Percentiles rank a stretch among this genome's conserved stretches.
These are phyloP conservation scores for Lithobates pipiens DNA, from an alignment of 2,797 vertebrate species.

Conservation along the genomic window DNA sequence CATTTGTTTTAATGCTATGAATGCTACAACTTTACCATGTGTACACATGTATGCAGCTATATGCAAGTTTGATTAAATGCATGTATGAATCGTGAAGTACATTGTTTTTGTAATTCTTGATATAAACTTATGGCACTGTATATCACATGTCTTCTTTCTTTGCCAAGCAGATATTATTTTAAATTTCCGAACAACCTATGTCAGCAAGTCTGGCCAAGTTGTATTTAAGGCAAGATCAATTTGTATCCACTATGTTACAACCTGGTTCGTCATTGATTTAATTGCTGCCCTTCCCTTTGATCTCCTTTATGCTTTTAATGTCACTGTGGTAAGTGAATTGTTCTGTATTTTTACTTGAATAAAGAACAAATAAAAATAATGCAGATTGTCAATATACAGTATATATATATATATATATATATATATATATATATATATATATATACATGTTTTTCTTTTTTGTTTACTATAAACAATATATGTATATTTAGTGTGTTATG, in stretches of 20 bases:
- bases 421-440: too few species aligned
- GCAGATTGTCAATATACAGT: neutral
- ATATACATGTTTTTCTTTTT: too few species aligned
- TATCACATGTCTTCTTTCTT: slow-evolving; percentile 56
- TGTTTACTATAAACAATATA: neutral
- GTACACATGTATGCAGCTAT: too few species aligned
- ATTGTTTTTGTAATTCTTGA: neutral
- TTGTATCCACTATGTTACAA: slow-evolving; percentile 97
- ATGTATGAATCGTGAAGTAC: too few species aligned
- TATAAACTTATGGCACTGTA: neutral
- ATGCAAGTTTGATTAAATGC: too few species aligned
- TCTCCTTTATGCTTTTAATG: slow-evolving; percentile 96
- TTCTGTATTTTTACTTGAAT: neutral
- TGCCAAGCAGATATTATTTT: slow-evolving; percentile 91
- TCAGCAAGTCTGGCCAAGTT: slow-evolving; percentile 98
- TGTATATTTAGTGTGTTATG: too few species aligned
- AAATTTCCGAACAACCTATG: slow-evolving; percentile 96
- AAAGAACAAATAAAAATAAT: neutral
- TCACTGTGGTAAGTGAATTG: slow-evolving; percentile 94
- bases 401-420: neutral
- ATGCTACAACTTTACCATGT: too few species aligned
- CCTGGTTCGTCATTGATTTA: slow-evolving; percentile 98
- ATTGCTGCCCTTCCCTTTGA: slow-evolving; percentile 97
- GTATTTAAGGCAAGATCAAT: slow-evolving; percentile 96
- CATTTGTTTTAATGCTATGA: too few species aligned